Base-by-base conservation (phyloP, 2,888 invertebrate genomes). In the Taphrorychus bicolor region DNA sequence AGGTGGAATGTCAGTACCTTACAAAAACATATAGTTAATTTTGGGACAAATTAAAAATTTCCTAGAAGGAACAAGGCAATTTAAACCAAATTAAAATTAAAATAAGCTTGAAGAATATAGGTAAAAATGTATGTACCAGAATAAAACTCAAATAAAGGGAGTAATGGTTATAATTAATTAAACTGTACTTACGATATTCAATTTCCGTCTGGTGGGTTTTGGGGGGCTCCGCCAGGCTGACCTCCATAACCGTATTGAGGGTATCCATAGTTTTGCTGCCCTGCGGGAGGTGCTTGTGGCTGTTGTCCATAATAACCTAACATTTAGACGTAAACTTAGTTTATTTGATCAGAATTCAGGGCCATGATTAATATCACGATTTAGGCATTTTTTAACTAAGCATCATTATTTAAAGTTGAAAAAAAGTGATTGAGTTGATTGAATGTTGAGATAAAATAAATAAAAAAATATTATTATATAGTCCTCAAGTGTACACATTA, bases 161-260 rank as follows among this genome's bases (percentile, higher is more conserved):
- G n/a, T n/a, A n/a, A n/a, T n/a, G n/a, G n/a, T 32, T 32, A 32
- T 11, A 32, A 32, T 32, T 32, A 9, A 7, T 32, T 32, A 32
- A 11, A 32, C 7, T 11, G 19, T 41, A 62, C 56, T 45, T 48
- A 48, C 22, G 4, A 24, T 16, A 53, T 58, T 67, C 53, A 58
- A 18, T 58, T 59, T 32, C 40, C 48, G 9, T 69, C 64, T 3
- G 63, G 40, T 2, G 63, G 68, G 51, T 70, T 70, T 23, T 63
- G 64, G 3, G 64, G 22, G 2, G 65, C 68, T 5, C 14, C 16
- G n/a, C 75, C 72, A 16, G 74, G 72, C 59, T 77, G 78, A 9
- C 73, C 80, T n/a, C 82, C 82, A 69, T 83, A 82, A 45, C 81
- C 81, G 69, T 84, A 84, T 17, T 80, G 80, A 14, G 83, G 81